Evolutionary conservation across 2,888 invertebrate genomes (phyloP).

Genomic region (Tricholauxania praeusta): DNA sequence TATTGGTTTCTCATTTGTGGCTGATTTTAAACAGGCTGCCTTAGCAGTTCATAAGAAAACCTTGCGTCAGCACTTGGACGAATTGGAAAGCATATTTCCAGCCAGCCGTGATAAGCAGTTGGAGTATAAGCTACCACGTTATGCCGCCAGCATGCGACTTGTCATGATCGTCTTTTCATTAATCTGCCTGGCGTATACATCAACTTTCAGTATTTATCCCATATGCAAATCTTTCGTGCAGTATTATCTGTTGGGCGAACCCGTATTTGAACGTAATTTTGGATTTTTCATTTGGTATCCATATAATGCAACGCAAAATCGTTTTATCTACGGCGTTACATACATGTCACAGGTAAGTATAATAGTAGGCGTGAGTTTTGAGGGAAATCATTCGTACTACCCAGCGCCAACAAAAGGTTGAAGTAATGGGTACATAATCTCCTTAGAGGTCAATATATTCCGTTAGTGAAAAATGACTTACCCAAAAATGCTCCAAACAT

Average conservation of each 20-base stretch:
- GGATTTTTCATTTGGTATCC: conserved; percentile 62
- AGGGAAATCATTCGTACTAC: too few relatives aligned
- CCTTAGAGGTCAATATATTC: too few relatives aligned
- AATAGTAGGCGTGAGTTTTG: too few relatives aligned
- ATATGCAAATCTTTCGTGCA: conserved; percentile 52
- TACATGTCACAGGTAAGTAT: conserved; percentile 50
- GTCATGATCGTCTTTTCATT: conserved; percentile 57
- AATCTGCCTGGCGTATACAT: conserved; percentile 56
- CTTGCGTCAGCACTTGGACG: conserved; percentile 53
- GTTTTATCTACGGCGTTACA: conserved; percentile 51
- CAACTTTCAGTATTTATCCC: conserved; percentile 56
- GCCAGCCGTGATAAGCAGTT: conserved; percentile 47
- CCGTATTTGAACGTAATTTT: conserved; percentile 54
- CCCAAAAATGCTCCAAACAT: too few relatives aligned
- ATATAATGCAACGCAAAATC: conserved; percentile 50
- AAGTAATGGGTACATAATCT: too few relatives aligned
- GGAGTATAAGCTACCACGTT: conserved; percentile 47
- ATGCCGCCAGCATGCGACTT: conserved; percentile 51
- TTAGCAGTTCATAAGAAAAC: conserved; percentile 50
- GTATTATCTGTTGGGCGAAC: conserved; percentile 52
- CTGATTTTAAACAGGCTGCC: conserved; percentile 57
- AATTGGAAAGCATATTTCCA: conserved; percentile 59
- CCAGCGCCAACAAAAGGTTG: too few relatives aligned
- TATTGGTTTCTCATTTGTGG: conserved; percentile 58
- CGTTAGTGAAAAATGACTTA: too few relatives aligned